phyloP scores from a whole-genome alignment of 2,797 vertebrate species.

The Sciaenops ocellatus region DNA sequence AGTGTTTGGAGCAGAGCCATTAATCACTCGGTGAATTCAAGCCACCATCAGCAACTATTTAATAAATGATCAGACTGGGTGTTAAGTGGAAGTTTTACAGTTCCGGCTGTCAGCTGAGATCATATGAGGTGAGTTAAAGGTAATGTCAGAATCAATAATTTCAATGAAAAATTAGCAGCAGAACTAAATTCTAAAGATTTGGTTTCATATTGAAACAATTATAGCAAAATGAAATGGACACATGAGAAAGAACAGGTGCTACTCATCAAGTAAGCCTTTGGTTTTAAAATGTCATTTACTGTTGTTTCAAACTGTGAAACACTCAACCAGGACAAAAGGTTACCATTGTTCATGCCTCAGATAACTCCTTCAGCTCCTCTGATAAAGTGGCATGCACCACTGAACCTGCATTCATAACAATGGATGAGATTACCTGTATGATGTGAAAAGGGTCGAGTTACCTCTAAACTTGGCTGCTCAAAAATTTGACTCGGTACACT shows the following conservation, averaged over 20 bases:
- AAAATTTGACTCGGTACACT: no score
- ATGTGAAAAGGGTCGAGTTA: no score
- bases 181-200: background rate
- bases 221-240: background rate
- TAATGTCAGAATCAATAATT: background rate
- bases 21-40: slow-evolving; percentile 15
- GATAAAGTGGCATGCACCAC: no score
- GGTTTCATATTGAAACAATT: background rate
- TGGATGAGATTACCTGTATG: no score
- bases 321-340: no score
- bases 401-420: no score
- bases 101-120: background rate
- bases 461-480: no score
- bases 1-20: background rate
- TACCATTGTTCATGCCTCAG: no score
- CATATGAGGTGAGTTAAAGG: background rate
- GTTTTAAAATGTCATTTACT: no score
- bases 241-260: background rate
- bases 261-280: background rate
- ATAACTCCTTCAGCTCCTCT: no score
- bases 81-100: background rate
- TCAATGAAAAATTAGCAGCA: background rate
- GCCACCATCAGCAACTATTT: background rate
- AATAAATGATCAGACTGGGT: background rate
- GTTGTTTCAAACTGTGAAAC: no score